Base-by-base conservation (phyloP, 2,888 invertebrate genomes). In the Euclidia mi region DNA sequence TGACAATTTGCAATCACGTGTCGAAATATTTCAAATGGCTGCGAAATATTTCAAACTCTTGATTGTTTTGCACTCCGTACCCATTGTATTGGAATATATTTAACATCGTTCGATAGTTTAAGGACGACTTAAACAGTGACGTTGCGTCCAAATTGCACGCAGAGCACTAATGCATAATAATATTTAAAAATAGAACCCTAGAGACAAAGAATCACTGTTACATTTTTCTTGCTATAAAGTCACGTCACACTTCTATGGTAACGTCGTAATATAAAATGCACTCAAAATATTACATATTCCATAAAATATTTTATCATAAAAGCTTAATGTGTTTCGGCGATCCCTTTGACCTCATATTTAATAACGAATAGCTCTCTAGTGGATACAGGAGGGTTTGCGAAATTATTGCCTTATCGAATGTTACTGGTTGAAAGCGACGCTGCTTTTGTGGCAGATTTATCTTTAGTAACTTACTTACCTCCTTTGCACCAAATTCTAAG, bases 311-410 rank as follows among this genome's bases (percentile, higher is more conserved):
- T 58, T 44, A 56, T 43, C 66, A 47, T 56, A 34, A 55, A 55
- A 56, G 40, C 43, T 28, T 38, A 65, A 64, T 52, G 42, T 60
- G 49, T 60, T 69, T 45, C 41, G 20, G 25, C 15, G 15, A 46
- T n/a, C 56, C 57, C 38, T 40, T 18, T 60, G 55, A 52, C 53
- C 60, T 56, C 43, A 42, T 60, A 69, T 70, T 73, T 73, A 65
- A 70, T 40, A 37, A 2, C 35, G 14, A 40, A 65, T 50, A 12
- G 52, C 40, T 57, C 55, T 57, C 51, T 49, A 17, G 53, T 18
- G 72, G 32, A 35, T 56, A 35, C 37, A 38, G 45, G 32, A 51
- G 28, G 34, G 41, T 51, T 41, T 37, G 37, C 29, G 40, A 47
- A 50, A 18, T 38, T 71, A 38, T 61, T 37, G 35, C 31, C 34